Base-by-base conservation (phyloP, 2,888 invertebrate genomes). In the Tipula vernalis region DNA sequence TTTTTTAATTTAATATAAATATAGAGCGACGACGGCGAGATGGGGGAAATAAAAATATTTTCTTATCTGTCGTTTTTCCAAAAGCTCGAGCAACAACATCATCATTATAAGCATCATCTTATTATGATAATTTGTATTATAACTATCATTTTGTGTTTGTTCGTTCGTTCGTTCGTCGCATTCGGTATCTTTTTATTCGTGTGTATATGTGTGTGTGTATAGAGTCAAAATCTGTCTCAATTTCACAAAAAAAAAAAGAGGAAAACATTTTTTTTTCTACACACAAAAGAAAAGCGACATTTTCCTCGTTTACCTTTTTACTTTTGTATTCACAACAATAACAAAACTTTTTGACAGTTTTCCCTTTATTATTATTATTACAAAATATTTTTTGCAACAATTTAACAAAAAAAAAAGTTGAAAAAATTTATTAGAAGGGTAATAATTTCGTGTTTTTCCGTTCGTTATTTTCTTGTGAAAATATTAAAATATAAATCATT, bases 401-500 rank as follows among this genome's bases (percentile, higher is more conserved):
- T 71, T 71, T 71, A 71, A 71, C 71, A 71, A 71, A 18, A 47
- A 47, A 47, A 51, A 51, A 71, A 71, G 71, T 71, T 28, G 71
- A 10, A 71, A 71, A 71, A 71, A 71, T 71, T 71, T 71, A 71
- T 71, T 71, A 71, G 71, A 71, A 71, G 71, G 71, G 71, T 71
- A 71, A 71, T 71, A 71, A 71, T 71, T 71, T 71, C 71, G 71
- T 71, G 71, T 71, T 71, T 57, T 41, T 71, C 10, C 71, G 13
- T 71, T 71, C 71, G 71, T 71, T 71, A 71, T 71, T 71, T 71
- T 71, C 71, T 71, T 71, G 71, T 71, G 71, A 18, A 71, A 71
- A 71, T 71, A 71, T 71, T 71, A 71, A 71, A 71, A 71, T 71
- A 71, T 71, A 71, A 71, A 71, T 71, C 71, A 71, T 71, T 71